Evolutionary conservation across 2,113 vertebrate genomes (phyloP).

Genomic region (Athene cunicularia): DNA sequence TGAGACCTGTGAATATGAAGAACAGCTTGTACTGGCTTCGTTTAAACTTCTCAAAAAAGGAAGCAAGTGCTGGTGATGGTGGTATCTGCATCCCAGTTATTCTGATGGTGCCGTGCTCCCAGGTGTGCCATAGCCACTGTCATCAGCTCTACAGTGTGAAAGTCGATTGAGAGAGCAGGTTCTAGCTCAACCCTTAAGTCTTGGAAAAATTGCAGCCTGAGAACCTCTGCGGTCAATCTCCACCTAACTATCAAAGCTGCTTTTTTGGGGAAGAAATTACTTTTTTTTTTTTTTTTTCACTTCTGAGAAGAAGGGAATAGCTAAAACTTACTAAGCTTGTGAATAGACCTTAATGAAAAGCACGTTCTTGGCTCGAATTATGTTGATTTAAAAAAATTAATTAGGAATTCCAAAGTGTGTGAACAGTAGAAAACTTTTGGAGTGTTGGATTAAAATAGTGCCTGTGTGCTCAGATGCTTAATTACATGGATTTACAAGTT

Average conservation of each 20-base stretch:
- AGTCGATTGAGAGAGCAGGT: background rate
- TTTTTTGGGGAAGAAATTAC: background rate
- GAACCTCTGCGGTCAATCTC: background rate
- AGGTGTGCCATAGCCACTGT: background rate
- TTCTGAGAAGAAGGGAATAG: background rate
- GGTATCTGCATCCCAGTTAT: background rate
- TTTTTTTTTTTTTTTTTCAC: background rate
- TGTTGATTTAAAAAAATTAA: background rate
- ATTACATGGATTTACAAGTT: conserved; percentile 1
- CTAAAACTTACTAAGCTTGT: background rate
- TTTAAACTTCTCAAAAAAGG: background rate
- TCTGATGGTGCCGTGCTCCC: background rate
- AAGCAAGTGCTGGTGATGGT: background rate
- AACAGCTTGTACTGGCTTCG: background rate
- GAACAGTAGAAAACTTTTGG: background rate
- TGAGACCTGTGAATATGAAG: background rate
- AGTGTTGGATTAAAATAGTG: background rate
- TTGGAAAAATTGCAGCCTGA: background rate
- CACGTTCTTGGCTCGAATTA: background rate
- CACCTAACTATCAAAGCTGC: background rate
- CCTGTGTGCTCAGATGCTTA: background rate
- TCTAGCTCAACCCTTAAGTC: background rate
- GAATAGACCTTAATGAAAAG: background rate
- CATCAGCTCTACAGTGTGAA: background rate
- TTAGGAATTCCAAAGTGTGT: background rate